These are phyloP conservation scores for Griposia aprilina DNA, from an alignment of 2,888 invertebrate species.

Conservation along the genomic window DNA sequence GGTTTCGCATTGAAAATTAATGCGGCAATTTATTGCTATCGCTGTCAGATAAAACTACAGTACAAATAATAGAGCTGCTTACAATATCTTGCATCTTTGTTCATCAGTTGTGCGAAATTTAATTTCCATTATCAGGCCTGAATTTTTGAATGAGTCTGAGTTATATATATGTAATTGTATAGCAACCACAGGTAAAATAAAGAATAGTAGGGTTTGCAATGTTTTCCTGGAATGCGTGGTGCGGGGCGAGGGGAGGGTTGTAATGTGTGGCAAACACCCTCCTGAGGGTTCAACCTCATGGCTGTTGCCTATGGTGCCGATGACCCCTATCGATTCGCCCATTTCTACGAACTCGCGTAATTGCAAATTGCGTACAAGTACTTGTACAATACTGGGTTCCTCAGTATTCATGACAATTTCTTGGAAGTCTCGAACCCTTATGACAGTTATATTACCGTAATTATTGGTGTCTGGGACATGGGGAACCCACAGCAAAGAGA, in stretches of 20 bases:
- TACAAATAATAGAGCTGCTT: conserved; percentile 9
- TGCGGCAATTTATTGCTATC: conserved; percentile 28
- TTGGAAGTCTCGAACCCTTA: conserved; percentile 50
- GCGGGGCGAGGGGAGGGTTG: conserved; percentile 81
- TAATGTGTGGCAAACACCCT: conserved; percentile 86
- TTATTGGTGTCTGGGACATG: conserved; percentile 22
- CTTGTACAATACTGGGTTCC: conserved; percentile 44
- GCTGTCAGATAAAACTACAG: too few species aligned
- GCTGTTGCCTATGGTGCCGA: conserved; percentile 88
- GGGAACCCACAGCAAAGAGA: conserved; percentile 12
- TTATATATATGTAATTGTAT: conserved; percentile 67
- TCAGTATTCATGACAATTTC: conserved; percentile 68
- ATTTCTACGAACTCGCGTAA: conserved; percentile 85
- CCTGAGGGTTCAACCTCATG: conserved; percentile 86
- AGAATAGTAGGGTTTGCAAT: conserved; percentile 80
- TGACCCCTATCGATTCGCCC: conserved; percentile 89
- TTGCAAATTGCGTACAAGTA: conserved; percentile 80
- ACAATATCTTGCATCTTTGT: conserved; percentile 19
- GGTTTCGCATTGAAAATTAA: conserved; percentile 32
- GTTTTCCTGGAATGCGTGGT: conserved; percentile 84
- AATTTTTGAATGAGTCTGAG: conserved; percentile 55
- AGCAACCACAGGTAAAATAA: conserved; percentile 78
- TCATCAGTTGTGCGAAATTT: conserved; percentile 34
- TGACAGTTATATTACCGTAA: conserved; percentile 19
- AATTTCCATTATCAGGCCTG: conserved; percentile 38